Evolutionary conservation across 2,888 invertebrate species (phyloP).

Genomic region (Tetramorium bicarinatum): DNA sequence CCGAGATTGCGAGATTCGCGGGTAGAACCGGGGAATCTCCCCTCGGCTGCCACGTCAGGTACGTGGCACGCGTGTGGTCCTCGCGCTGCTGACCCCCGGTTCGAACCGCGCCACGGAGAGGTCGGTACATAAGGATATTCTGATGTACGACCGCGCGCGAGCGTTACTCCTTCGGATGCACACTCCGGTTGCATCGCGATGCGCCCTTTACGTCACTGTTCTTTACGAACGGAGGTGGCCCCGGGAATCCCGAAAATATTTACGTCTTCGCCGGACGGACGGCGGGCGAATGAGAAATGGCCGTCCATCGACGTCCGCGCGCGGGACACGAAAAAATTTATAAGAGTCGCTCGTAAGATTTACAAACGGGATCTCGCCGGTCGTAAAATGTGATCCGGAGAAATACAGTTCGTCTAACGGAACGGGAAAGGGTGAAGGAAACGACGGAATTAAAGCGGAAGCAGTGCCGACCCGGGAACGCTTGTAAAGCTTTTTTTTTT

Average conservation of each 20-base stretch:
- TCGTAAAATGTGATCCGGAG: constrained; percentile 47
- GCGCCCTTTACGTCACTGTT: neutral
- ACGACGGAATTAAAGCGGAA: constrained; percentile 43
- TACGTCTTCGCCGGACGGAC: constrained; percentile 50
- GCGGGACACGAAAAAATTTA: constrained; percentile 60
- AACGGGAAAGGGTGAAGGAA: constrained; percentile 12
- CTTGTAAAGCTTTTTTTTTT: neutral
- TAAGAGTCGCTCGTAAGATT: constrained; percentile 61
- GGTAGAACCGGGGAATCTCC: constrained; percentile 31
- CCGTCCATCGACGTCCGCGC: constrained; percentile 41
- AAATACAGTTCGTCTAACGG: constrained; percentile 45
- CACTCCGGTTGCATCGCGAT: constrained; percentile 19
- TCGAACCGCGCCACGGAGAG: constrained; percentile 61
- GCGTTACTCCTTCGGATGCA: constrained; percentile 61
- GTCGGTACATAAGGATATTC: constrained; percentile 61
- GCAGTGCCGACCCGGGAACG: neutral
- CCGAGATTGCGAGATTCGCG: constrained; percentile 44
- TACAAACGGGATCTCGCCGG: constrained; percentile 58
- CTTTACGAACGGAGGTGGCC: constrained; percentile 27
- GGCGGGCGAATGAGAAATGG: constrained; percentile 64
- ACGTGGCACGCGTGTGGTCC: constrained; percentile 72
- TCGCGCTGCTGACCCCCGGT: constrained; percentile 65
- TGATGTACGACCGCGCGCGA: constrained; percentile 69
- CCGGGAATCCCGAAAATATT: constrained; percentile 63
- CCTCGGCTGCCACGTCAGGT: constrained; percentile 48